Base-by-base conservation (phyloP, 2,797 vertebrate genomes). In the Picus viridis region DNA sequence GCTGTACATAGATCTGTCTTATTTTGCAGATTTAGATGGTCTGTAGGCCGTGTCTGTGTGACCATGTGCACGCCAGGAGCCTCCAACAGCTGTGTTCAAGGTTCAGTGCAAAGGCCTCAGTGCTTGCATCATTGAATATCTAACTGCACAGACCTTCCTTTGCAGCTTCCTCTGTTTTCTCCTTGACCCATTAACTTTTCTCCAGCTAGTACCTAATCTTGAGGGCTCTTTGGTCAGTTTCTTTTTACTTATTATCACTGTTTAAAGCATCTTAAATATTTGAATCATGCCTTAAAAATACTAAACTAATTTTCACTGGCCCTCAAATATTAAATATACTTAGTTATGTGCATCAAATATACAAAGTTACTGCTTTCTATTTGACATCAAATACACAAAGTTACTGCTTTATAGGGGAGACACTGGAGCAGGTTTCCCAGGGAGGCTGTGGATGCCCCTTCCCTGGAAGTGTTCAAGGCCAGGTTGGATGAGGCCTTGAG, bases 71-170 rank as follows among this genome's bases (percentile, higher is more conserved):
- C 24, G 12, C 23, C 49, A 51, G 49, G 24, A 51, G 23, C 23
- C 23, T 51, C 49, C 49, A 23, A 51, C 49, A 24, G 92, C 93
- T 91, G 83, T 92, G 90, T 88, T 93, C 95, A 95, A 84, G 96
- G 95, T 96, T 96, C 96, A 96, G 64, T 83, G 94, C 92, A 96
- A 43, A 96, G 96, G 95, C 87, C 92, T 95, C 54, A 20, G 68
- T 65, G 62, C 65, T 88, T 74, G 95, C 80, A 76, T 94, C 94
- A 88, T 91, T 95, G 95, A 82, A 82, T 91, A 89, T 82, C 72
- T 65, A 64, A 89, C 87, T 92, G 81, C 85, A 88, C 54, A 88
- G 85, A 51, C 77, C 58, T 96, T 94, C 85, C 80, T 91, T 82
- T 95, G 64, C 85, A 86, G 45, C 63, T 51, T 18, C 3, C 65